These are phyloP conservation scores for Sebastes hopkinsi DNA, from an alignment of 2,797 vertebrate species.

Conservation along the genomic window DNA sequence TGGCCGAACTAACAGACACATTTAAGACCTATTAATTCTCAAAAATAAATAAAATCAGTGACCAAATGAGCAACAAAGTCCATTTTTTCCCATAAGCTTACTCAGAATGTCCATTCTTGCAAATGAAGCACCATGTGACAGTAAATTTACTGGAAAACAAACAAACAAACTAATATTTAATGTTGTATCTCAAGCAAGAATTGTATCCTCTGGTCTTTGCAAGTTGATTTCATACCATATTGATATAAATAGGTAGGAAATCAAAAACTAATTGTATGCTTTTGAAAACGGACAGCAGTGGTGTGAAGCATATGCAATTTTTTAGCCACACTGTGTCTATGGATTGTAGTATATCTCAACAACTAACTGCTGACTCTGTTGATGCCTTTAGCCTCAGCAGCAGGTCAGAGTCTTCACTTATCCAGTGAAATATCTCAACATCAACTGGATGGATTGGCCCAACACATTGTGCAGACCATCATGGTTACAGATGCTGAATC, in stretches of 20 bases:
- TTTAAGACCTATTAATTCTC: not conserved
- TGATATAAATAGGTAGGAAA: not conserved
- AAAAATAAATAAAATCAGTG: not conserved
- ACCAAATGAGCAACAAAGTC: not conserved
- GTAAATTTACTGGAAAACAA: not conserved
- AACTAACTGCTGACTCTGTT: not conserved
- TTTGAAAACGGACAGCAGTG: not conserved
- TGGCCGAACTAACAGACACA: not conserved
- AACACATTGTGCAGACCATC: not conserved
- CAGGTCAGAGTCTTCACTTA: not conserved
- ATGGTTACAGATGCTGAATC: not conserved
- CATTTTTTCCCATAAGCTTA: not conserved
- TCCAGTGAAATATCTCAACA: no score
- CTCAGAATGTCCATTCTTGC: not conserved
- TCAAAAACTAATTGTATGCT: not conserved
- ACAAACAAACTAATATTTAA: not conserved
- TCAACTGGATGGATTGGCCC: not conserved
- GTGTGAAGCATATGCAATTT: not conserved
- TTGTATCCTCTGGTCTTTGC: not conserved
- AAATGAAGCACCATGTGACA: not conserved
- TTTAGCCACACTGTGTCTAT: not conserved
- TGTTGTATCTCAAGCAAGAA: not conserved
- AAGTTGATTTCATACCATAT: not conserved
- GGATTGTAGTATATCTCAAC: no score
- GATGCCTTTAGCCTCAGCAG: not conserved